These are phyloP conservation scores for Sinella curviseta DNA, from an alignment of 1,140 invertebrate genomes.

Conservation along the genomic window DNA sequence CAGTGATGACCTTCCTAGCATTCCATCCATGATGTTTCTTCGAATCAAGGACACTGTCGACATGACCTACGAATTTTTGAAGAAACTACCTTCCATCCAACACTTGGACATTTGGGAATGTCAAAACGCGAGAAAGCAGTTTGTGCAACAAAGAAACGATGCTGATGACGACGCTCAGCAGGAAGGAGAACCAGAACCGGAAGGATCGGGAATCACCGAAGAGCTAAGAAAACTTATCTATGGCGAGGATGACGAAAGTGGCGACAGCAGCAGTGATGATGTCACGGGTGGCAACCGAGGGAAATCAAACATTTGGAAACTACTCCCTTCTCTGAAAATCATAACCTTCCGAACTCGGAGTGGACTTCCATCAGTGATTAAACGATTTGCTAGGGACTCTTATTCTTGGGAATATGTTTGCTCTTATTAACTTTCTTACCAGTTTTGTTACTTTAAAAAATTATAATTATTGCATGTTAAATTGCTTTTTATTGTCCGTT, in stretches of 20 bases:
- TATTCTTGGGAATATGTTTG: neutral
- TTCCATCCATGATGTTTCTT: neutral
- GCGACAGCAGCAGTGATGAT: neutral
- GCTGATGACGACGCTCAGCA: too few species aligned
- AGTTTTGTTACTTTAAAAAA: neutral
- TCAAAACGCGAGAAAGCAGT: neutral
- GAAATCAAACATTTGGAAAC: neutral
- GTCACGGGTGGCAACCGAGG: too few species aligned
- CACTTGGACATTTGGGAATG: neutral
- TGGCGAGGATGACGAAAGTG: neutral
- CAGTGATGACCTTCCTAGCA: neutral
- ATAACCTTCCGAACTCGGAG: neutral
- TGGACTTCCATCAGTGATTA: neutral
- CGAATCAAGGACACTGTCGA: neutral
- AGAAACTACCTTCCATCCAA: neutral
- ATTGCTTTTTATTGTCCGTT: too few species aligned
- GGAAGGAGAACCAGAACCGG: neutral
- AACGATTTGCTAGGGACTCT: neutral
- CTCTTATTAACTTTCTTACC: neutral
- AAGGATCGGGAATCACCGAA: neutral
- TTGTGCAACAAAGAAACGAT: too few species aligned
- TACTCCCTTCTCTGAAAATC: neutral
- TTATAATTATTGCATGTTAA: neutral
- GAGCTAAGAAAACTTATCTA: neutral
- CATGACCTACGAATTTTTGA: neutral